A percentile compares a stretch with the other conserved stretches of the same genome.
These are phyloP conservation scores for Papilio aristodemus DNA, from an alignment of 1,140 invertebrate genomes.

Conservation along the genomic window DNA sequence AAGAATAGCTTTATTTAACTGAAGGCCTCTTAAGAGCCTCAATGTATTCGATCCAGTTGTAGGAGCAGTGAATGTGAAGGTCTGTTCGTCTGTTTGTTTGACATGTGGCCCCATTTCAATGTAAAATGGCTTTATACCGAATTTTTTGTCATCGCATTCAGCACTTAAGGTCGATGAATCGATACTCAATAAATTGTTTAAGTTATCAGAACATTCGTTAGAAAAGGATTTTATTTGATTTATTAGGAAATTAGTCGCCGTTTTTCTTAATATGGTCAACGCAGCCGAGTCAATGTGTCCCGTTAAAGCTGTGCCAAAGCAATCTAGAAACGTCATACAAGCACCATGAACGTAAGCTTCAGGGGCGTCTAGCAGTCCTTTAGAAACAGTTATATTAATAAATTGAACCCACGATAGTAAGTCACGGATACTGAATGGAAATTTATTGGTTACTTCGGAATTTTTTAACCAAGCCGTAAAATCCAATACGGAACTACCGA, in stretches of 20 bases:
- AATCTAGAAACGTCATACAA: constrained; percentile 94
- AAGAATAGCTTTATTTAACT: constrained; percentile 94
- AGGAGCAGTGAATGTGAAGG: constrained; percentile 89
- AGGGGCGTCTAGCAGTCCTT: constrained; percentile 76
- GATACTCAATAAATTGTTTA: constrained; percentile 58
- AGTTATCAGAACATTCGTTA: constrained; percentile 54
- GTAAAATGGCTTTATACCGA: constrained; percentile 88
- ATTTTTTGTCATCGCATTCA: constrained; percentile 64
- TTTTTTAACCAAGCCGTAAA: constrained; percentile 90
- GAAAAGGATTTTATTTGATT: constrained; percentile 74
- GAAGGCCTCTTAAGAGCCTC: constrained; percentile 92
- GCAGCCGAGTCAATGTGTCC: constrained; percentile 82
- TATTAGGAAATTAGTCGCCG: constrained; percentile 79
- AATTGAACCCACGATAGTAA: constrained; percentile 96
- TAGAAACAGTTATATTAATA: constrained; percentile 85
- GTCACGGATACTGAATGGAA: constrained; percentile 95
- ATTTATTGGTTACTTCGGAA: constrained; percentile 88
- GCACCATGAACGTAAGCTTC: constrained; percentile 93
- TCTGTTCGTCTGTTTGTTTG: constrained; percentile 44
- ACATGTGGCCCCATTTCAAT: constrained; percentile 80
- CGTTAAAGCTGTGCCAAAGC: constrained; percentile 88
- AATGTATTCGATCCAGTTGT: constrained; percentile 92
- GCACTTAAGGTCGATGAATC: constrained; percentile 56
- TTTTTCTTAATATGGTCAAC: constrained; percentile 77
- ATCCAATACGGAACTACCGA: constrained; percentile 87